Percentiles rank a stretch among this genome's conserved stretches.
Conservation (phyloP, 2,113 vertebrate species). For the Poecilia latipinna region DNA sequence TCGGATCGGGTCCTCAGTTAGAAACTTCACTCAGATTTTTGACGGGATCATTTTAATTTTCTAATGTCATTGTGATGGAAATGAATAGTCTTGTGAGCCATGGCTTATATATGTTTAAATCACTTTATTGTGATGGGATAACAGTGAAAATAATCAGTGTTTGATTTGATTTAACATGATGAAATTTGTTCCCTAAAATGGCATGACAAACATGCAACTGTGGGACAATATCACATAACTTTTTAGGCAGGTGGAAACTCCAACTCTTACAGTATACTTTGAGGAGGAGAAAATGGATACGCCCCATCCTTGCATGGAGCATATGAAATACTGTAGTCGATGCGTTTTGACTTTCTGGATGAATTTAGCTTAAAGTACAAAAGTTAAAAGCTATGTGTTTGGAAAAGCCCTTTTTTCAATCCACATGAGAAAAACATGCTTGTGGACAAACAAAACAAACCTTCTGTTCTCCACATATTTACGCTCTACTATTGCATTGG, state of each 20-base stretch:
- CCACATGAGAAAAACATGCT: neutral
- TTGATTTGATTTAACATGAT: too few relatives aligned
- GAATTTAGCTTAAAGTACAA: neutral
- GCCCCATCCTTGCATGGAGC: neutral
- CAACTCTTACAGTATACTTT: neutral
- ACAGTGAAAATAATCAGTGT: too few relatives aligned
- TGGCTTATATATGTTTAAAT: too few relatives aligned
- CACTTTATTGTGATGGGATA: too few relatives aligned
- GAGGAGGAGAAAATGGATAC: neutral
- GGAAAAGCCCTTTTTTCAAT: neutral
- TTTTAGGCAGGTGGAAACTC: neutral
- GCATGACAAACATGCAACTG: neutral
- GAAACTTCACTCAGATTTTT: too few relatives aligned
- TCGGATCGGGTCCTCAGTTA: too few relatives aligned
- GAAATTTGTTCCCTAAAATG: neutral
- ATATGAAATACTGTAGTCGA: neutral
- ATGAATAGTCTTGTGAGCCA: too few relatives aligned
- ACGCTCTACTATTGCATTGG: neutral
- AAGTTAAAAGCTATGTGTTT: neutral
- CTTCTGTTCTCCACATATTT: neutral
- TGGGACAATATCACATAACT: neutral
- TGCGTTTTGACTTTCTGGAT: neutral
- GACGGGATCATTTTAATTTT: too few relatives aligned
- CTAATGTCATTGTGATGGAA: too few relatives aligned
- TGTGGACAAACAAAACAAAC: neutral